Evolutionary conservation across 2,797 vertebrate genomes (phyloP).

Genomic region (Rhadinocentrus ornatus): DNA sequence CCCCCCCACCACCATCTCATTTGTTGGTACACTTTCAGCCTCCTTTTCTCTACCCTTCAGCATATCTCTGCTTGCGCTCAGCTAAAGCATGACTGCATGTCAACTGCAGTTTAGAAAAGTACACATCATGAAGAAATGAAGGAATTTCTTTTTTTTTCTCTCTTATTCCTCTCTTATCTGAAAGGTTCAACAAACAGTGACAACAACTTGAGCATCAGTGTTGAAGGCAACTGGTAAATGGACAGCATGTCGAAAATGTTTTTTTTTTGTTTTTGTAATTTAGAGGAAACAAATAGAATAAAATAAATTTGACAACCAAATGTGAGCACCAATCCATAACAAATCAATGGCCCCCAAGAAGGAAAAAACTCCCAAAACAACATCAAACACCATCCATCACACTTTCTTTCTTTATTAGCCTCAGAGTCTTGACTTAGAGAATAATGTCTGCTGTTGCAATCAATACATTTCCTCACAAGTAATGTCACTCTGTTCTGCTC

Average conservation of each 20-base stretch:
- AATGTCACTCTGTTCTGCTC: conserved; percentile 62
- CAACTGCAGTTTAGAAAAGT: conserved; percentile 55
- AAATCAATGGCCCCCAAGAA: conserved; percentile 28
- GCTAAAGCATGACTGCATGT: conserved; percentile 55
- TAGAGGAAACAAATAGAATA: conserved; percentile 3
- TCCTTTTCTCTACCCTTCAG: conserved; percentile 38
- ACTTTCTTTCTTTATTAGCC: conserved; percentile 40
- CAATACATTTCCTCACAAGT: conserved; percentile 70
- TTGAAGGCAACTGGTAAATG: conserved; percentile 34
- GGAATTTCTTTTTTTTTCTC: conserved; percentile 43
- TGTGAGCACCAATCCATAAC: conserved; percentile 18
- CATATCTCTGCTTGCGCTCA: conserved; percentile 45
- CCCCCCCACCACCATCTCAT: conserved; percentile 37
- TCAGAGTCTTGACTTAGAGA: conserved; percentile 60
- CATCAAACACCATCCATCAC: conserved; percentile 57
- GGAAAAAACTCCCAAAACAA: conserved; percentile 33
- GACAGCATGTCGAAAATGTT: conserved; percentile 14
- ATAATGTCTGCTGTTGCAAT: conserved; percentile 67
- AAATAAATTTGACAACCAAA: conserved; percentile 19
- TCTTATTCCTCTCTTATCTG: conserved; percentile 2
- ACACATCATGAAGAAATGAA: conserved; percentile 51
- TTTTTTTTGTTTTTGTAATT: neutral
- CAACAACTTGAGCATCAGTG: conserved; percentile 10
- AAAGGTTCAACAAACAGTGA: conserved; percentile 24
- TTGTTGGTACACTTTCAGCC: conserved; percentile 61